Evolutionary conservation across 2,797 vertebrate species (phyloP).

Genomic region (Catostomus latipinnis): DNA sequence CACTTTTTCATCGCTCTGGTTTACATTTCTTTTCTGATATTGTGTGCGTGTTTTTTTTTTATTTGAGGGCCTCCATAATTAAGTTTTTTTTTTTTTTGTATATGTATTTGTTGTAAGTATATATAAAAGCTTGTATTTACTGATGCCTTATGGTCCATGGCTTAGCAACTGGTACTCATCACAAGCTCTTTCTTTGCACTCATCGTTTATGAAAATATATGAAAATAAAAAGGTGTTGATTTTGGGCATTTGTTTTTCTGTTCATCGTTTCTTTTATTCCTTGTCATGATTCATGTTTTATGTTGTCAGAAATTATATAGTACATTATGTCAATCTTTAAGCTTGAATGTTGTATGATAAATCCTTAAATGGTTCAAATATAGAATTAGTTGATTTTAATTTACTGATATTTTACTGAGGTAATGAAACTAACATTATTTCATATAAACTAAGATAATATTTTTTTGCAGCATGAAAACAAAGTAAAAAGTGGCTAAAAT

Average conservation of each 20-base stretch:
- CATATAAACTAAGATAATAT: background rate
- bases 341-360: background rate
- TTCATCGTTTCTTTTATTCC: slow-evolving; percentile 72
- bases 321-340: background rate
- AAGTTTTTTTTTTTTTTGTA: slow-evolving; percentile 64
- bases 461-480: background rate
- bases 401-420: background rate
- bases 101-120: slow-evolving; percentile 73
- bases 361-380: background rate
- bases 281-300: slow-evolving; percentile 73
- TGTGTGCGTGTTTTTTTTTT: slow-evolving; percentile 54
- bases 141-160: slow-evolving; percentile 82
- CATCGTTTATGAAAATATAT: slow-evolving; percentile 82
- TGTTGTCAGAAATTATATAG: slow-evolving; percentile 58
- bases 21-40: slow-evolving; percentile 69
- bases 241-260: slow-evolving; percentile 80
- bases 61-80: slow-evolving; percentile 61
- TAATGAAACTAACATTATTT: background rate
- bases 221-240: slow-evolving; percentile 83
- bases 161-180: slow-evolving; percentile 80
- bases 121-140: slow-evolving; percentile 80
- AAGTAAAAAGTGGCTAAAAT: background rate
- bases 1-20: slow-evolving; percentile 69
- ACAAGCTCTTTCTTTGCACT: slow-evolving; percentile 82
- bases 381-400: background rate